Evolutionary conservation across 2,888 invertebrate species (phyloP), one percentile per base, ranked within the genome.

Genomic region (Gastrophysa polygoni): DNA sequence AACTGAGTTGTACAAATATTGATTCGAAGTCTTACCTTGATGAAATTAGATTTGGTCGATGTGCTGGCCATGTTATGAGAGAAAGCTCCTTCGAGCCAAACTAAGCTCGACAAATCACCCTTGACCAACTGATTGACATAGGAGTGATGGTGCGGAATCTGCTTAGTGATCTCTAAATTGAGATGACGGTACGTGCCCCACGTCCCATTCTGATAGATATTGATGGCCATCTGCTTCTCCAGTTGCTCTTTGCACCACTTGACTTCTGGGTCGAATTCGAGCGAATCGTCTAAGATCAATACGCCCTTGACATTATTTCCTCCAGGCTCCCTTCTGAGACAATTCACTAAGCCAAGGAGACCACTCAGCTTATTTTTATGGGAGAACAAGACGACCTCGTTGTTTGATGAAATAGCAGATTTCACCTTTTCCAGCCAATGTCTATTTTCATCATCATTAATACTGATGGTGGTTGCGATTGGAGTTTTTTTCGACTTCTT

Each of bases 41-140:
- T 32, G 8, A 32, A 32, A 32, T 32, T 32, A 11, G 32, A 10
- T 32, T 32, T 32, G 8, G 32, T 32, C 11, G 8, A 5, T 32
- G 32, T 11, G 11, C 10, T 11, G 11, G 32, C 32, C 10, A 32
- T 2, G 32, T 32, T 11, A 8, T 32, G 8, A 2, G 32, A 32
- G 7, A 38, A 14, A n/a, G 38, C 14, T 14, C 38, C 14, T 38
- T 38, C 38, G 1, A 38, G 14, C 38, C 38, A 38, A 3, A 14
- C 2, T 14, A 98, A 78, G 0, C 93, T 90, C 0, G 93, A 91
- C 57, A 98, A 83, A 78, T 98, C 97, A 52, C 97, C 97, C 57
- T 91, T 86, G 0, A 90, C 89, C n/a, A 87, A 73, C 0, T 91
- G 88, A 80, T 94, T 93, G 3, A 91, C 89, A 78, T 87, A 93